phyloP scores from a whole-genome alignment of 2,797 vertebrate genomes.

The Lacerta bilineata region DNA sequence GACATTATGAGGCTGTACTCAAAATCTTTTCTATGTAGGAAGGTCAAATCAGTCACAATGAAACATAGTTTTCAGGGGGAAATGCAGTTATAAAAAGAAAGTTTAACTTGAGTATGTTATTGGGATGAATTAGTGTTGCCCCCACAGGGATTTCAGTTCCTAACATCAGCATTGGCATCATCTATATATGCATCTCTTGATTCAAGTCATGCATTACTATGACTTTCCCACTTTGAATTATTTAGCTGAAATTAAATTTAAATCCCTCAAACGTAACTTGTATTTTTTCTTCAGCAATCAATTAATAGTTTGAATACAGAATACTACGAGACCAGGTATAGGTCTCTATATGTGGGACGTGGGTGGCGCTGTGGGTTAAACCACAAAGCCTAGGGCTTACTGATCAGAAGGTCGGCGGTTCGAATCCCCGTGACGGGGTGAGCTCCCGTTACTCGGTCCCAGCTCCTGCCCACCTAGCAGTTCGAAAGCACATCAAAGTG shows the following conservation, averaged over 20 bases:
- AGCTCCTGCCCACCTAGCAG: too few relatives aligned
- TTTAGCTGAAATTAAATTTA: constrained; percentile 9
- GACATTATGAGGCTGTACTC: constrained; percentile 42
- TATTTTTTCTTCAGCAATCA: not conserved
- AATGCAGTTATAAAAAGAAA: constrained; percentile 18
- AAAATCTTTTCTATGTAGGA: constrained; percentile 36
- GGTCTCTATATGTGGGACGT: not conserved
- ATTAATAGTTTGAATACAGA: constrained; percentile 22
- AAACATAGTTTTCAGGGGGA: constrained; percentile 41
- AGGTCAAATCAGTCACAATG: constrained; percentile 49
- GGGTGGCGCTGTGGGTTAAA: too few relatives aligned
- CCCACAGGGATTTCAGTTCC: not conserved
- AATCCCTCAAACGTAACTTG: not conserved
- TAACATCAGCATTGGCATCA: not conserved
- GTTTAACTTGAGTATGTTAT: constrained; percentile 26
- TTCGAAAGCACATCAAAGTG: too few relatives aligned
- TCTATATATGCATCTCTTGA: not conserved
- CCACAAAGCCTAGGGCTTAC: too few relatives aligned
- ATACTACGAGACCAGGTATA: not conserved
- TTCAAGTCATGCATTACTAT: not conserved
- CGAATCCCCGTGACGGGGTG: too few relatives aligned
- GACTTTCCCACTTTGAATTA: constrained; percentile 2
- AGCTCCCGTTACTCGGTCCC: too few relatives aligned
- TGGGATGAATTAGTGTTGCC: not conserved
- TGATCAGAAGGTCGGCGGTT: too few relatives aligned